Conservation (phyloP, 1,140 invertebrate genomes). For the Carposina sasakii region DNA sequence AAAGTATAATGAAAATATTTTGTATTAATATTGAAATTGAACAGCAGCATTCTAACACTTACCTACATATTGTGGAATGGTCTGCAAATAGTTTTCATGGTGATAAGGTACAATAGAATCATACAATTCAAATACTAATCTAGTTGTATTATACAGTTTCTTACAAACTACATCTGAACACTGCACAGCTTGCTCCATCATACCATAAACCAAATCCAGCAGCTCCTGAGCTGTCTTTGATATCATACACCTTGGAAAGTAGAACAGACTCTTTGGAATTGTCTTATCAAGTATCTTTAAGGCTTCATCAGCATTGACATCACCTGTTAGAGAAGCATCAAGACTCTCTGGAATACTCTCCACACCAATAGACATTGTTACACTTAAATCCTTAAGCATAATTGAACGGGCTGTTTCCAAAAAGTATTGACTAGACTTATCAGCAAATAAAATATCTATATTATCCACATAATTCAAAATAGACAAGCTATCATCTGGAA, state of each 20-base stretch:
- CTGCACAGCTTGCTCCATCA: constrained; percentile 80
- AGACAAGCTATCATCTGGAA: constrained; percentile 66
- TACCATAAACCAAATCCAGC: constrained; percentile 79
- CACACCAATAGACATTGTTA: constrained; percentile 77
- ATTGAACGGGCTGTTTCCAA: constrained; percentile 80
- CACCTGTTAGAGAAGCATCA: constrained; percentile 10
- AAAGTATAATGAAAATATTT: background rate
- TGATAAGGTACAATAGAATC: constrained; percentile 82
- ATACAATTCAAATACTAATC: constrained; percentile 87
- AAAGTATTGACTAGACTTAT: constrained; percentile 84
- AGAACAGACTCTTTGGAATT: constrained; percentile 61
- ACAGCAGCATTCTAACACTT: constrained; percentile 35
- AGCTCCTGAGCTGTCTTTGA: constrained; percentile 75
- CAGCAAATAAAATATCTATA: constrained; percentile 84
- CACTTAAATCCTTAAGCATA: constrained; percentile 87
- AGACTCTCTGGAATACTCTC: constrained; percentile 47
- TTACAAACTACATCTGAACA: constrained; percentile 75
- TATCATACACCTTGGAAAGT: constrained; percentile 68
- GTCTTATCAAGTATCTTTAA: constrained; percentile 50
- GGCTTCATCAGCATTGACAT: constrained; percentile 36
- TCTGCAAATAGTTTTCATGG: constrained; percentile 85
- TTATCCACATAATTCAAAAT: constrained; percentile 81
- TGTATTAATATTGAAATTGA: background rate
- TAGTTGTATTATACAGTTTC: constrained; percentile 80
- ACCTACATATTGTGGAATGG: constrained; percentile 89